Conservation (phyloP, 2,797 vertebrate genomes). For the Chrosomus eos region DNA sequence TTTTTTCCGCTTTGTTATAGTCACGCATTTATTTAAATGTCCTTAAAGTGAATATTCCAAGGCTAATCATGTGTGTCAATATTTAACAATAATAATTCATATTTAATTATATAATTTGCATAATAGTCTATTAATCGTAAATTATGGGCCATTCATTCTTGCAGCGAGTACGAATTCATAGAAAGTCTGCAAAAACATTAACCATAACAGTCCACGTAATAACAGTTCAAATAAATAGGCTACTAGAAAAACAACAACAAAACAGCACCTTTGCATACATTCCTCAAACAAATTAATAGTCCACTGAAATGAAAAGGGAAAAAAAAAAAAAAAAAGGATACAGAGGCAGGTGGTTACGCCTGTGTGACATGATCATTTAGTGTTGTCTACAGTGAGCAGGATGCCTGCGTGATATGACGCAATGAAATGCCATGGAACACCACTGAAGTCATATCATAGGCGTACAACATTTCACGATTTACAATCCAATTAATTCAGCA, state of each 20-base stretch:
- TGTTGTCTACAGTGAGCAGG: conserved; percentile 21
- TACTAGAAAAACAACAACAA: neutral
- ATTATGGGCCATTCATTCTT: neutral
- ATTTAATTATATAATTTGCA: neutral
- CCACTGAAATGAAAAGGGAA: neutral
- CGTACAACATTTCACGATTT: neutral
- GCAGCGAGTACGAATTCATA: neutral
- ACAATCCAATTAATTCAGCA: neutral
- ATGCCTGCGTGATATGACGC: conserved; percentile 39
- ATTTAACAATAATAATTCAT: neutral
- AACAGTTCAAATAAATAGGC: neutral
- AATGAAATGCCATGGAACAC: conserved; percentile 36
- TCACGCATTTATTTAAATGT: neutral
- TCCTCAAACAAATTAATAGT: neutral
- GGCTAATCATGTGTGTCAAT: neutral
- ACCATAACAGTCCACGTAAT: neutral
- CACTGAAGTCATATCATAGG: neutral
- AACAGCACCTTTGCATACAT: neutral
- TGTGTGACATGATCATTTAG: conserved; percentile 38
- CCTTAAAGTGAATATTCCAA: neutral
- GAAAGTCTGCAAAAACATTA: neutral
- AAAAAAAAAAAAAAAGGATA: neutral
- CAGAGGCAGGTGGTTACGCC: conserved; percentile 13
- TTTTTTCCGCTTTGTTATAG: neutral
- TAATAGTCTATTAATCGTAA: neutral